Conservation (phyloP, 2,888 invertebrate species). For the Anarsia innoxiella region DNA sequence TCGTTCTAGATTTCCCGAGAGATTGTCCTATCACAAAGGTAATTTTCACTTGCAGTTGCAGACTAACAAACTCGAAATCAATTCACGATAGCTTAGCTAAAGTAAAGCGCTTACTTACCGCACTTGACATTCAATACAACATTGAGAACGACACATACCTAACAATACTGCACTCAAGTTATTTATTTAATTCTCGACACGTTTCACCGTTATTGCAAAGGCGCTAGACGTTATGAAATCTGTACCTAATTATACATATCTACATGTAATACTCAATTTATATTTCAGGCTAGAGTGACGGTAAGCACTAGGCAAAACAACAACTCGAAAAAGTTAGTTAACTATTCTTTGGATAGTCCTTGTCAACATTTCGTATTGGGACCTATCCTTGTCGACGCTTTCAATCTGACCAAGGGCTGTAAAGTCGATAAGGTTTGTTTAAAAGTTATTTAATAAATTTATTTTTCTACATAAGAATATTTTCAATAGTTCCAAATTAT, state of each 20-base stretch:
- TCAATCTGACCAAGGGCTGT: constrained; percentile 47
- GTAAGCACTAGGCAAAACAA: constrained; percentile 29
- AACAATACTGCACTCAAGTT: too few species aligned
- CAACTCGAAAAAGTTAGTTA: constrained; percentile 45
- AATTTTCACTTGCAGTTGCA: constrained; percentile 15
- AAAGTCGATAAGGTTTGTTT: constrained; percentile 52
- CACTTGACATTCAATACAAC: too few species aligned
- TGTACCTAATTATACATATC: background rate
- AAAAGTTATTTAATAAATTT: too few species aligned
- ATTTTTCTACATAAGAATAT: background rate
- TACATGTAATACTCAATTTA: background rate
- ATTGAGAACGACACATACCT: too few species aligned
- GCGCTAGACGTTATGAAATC: too few species aligned
- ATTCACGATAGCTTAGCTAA: too few species aligned
- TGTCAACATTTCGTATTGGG: constrained; percentile 63
- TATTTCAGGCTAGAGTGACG: constrained; percentile 45
- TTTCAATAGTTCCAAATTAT: background rate
- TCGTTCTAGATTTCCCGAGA: constrained; percentile 38
- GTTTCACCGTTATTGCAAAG: background rate
- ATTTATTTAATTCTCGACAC: background rate
- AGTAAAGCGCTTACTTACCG: too few species aligned
- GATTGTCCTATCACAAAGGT: constrained; percentile 50
- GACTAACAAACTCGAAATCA: too few species aligned
- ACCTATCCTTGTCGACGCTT: constrained; percentile 40
- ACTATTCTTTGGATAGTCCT: constrained; percentile 47